These are phyloP conservation scores for Ariopsis seemanni DNA, from an alignment of 2,113 vertebrate genomes.

Conservation along the genomic window DNA sequence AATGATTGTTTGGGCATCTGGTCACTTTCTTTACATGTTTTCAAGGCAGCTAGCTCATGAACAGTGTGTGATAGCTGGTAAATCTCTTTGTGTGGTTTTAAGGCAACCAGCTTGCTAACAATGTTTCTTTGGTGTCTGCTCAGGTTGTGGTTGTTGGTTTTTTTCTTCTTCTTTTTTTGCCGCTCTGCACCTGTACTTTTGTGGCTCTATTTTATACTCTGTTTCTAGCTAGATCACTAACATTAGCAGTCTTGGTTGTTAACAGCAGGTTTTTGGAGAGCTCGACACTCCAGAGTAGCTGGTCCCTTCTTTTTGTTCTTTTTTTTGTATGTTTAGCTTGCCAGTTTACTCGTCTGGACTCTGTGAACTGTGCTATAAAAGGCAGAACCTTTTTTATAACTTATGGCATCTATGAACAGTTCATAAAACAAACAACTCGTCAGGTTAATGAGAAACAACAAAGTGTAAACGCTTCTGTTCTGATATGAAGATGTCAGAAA, in stretches of 20 bases:
- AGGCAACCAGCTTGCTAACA: background rate
- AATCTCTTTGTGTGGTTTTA: background rate
- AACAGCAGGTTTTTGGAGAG: background rate
- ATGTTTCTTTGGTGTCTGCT: no score
- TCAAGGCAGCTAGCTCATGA: background rate
- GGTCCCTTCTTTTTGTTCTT: background rate
- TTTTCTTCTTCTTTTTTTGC: no score
- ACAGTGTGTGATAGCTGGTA: background rate
- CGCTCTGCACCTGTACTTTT: background rate
- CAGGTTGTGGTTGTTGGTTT: background rate
- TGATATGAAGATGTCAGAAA: background rate
- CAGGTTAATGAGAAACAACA: background rate
- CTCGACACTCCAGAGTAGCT: background rate
- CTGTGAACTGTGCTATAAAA: background rate
- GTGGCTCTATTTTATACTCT: background rate
- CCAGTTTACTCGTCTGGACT: background rate
- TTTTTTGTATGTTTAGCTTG: background rate
- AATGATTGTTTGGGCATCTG: background rate
- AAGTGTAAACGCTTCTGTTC: background rate
- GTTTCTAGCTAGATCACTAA: background rate
- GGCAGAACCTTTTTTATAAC: background rate
- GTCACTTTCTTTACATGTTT: background rate
- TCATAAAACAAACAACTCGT: no score
- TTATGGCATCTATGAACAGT: background rate
- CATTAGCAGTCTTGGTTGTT: background rate